Percentiles rank a stretch among this genome's conserved stretches.
phyloP scores from a whole-genome alignment of 2,113 vertebrate genomes.

The Microcebus lehilahytsara region DNA sequence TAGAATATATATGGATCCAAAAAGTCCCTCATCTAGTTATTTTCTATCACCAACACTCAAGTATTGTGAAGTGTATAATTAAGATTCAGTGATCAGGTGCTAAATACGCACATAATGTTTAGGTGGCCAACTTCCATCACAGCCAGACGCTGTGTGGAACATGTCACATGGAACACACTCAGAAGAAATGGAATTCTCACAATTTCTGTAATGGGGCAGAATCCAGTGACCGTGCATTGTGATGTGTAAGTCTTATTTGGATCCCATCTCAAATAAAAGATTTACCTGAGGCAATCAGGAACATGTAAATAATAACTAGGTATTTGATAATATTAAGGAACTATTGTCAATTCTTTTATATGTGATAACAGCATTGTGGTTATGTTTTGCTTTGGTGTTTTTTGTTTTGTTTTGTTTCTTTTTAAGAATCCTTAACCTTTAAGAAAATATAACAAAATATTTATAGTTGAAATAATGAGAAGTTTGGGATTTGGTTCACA shows the following conservation, averaged over 20 bases:
- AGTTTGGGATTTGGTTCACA: background rate
- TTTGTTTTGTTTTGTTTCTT: too few species aligned
- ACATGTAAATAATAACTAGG: background rate
- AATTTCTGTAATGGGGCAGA: rapidly evolving
- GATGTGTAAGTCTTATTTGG: rapidly evolving
- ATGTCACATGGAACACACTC: too few species aligned
- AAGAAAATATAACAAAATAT: background rate
- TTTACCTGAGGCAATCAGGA: background rate
- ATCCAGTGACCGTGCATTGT: background rate
- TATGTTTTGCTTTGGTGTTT: background rate
- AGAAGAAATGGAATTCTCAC: background rate
- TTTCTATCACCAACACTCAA: background rate
- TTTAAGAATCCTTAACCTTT: background rate
- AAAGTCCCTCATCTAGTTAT: background rate
- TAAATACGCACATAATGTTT: rapidly evolving
- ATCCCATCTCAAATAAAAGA: background rate
- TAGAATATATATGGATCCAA: background rate
- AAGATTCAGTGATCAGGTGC: background rate
- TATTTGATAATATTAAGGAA: background rate
- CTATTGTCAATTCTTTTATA: background rate
- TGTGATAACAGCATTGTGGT: too few species aligned
- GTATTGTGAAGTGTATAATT: rapidly evolving
- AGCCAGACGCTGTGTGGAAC: too few species aligned
- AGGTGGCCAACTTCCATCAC: background rate
- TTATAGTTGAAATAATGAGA: background rate